Evolutionary conservation across 2,113 vertebrate genomes (phyloP).

Genomic region (Grammomys surdaster): DNA sequence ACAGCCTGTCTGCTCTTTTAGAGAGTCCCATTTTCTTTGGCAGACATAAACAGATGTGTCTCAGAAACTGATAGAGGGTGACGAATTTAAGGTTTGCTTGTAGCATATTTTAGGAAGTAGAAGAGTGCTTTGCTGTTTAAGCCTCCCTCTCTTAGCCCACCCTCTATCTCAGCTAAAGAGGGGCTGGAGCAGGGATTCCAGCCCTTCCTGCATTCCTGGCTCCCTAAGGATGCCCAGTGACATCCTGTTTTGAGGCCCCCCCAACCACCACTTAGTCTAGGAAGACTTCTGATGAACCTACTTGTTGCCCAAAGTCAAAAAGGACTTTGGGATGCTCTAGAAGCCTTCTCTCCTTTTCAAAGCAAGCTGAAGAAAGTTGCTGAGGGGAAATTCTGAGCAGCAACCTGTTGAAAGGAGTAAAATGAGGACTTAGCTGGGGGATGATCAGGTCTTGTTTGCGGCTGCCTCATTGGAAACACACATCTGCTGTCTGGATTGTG

Average conservation of each 20-base stretch:
- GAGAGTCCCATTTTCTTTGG: slow-evolving; percentile 33
- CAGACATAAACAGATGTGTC: slow-evolving; percentile 51
- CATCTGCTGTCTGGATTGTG: background rate
- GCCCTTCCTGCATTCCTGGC: background rate
- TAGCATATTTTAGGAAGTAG: background rate
- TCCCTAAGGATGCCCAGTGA: background rate
- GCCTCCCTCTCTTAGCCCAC: fast-evolving
- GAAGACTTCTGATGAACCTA: background rate
- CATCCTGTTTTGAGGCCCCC: background rate
- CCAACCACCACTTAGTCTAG: background rate
- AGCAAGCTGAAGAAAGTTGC: background rate
- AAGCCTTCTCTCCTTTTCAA: background rate
- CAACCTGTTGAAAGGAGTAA: slow-evolving; percentile 62
- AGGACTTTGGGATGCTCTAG: background rate
- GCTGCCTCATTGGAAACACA: slow-evolving; percentile 4
- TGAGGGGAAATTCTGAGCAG: slow-evolving; percentile 8
- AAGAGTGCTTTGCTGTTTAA: background rate
- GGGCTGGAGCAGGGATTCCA: background rate
- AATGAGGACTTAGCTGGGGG: slow-evolving; percentile 60
- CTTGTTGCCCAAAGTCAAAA: background rate
- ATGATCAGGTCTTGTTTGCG: slow-evolving; percentile 31
- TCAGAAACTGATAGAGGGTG: slow-evolving; percentile 44
- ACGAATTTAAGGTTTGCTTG: background rate
- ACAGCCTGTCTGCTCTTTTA: background rate
- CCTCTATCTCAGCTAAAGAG: background rate